These are phyloP conservation scores for Diachasma alloeum DNA, from an alignment of 1,140 invertebrate genomes.

Conservation along the genomic window DNA sequence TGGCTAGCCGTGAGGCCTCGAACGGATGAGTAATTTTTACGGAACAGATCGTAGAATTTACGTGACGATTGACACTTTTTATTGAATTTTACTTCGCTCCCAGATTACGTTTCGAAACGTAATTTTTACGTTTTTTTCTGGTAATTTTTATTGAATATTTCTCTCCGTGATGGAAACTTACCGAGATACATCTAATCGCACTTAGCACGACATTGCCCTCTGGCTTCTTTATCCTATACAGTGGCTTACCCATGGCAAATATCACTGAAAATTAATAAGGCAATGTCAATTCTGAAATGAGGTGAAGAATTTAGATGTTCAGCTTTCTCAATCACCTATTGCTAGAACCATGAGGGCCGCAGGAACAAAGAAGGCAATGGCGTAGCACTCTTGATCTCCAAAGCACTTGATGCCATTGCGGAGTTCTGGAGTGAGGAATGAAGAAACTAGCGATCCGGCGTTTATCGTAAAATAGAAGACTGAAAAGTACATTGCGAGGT, in stretches of 20 bases:
- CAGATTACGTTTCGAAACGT: too few species aligned
- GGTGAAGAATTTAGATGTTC: too few species aligned
- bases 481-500: conserved; percentile 88
- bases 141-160: too few species aligned
- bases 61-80: too few species aligned
- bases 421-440: conserved; percentile 87
- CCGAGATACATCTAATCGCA: conserved; percentile 79
- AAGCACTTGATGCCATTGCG: conserved; percentile 85
- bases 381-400: conserved; percentile 82
- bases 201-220: conserved; percentile 83
- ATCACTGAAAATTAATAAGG: conserved; percentile 71
- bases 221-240: conserved; percentile 82
- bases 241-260: conserved; percentile 78
- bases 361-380: conserved; percentile 91
- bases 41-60: too few species aligned
- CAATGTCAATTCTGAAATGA: too few species aligned
- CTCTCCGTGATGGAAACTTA: conserved; percentile 71
- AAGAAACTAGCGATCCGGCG: conserved; percentile 90
- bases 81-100: too few species aligned
- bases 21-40: too few species aligned
- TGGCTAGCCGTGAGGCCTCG: too few species aligned
- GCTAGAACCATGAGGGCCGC: conserved; percentile 76
- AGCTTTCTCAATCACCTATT: too few species aligned
- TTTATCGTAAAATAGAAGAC: conserved; percentile 96
- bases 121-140: too few species aligned